These are phyloP conservation scores for Thamnaconus septentrionalis DNA, from an alignment of 2,113 vertebrate species.

Conservation along the genomic window DNA sequence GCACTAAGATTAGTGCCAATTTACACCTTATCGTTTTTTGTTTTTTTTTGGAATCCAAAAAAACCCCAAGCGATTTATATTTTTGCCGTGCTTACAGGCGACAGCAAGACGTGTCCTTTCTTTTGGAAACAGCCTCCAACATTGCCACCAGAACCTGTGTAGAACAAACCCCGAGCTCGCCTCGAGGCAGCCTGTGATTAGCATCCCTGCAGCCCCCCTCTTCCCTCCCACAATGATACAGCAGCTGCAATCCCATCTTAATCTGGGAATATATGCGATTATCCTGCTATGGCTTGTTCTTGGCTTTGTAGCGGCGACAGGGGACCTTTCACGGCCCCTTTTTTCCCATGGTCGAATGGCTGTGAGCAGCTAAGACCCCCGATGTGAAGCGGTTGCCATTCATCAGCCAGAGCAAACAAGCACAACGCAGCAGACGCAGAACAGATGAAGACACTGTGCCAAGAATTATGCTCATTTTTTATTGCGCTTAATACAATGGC, in stretches of 20 bases:
- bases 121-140: neutral
- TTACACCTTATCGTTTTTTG: no score
- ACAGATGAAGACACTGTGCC: no score
- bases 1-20: no score
- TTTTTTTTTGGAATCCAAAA: no score
- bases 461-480: no score
- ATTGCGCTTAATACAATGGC: no score
- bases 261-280: slow-evolving; percentile 90
- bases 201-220: slow-evolving; percentile 50
- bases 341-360: slow-evolving; percentile 80
- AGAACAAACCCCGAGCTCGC: slow-evolving; percentile 49
- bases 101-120: neutral
- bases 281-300: slow-evolving; percentile 84
- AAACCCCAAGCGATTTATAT: no score
- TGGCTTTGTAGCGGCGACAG: slow-evolving; percentile 87
- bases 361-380: slow-evolving; percentile 80
- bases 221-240: slow-evolving; percentile 75
- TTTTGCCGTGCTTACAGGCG: no score
- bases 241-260: slow-evolving; percentile 88
- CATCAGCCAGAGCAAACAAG: slow-evolving; percentile 31
- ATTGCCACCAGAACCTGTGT: slow-evolving; percentile 14
- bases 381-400: slow-evolving; percentile 35
- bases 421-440: no score
- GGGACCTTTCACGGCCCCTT: slow-evolving; percentile 84
- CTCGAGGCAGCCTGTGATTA: slow-evolving; percentile 71